These are phyloP conservation scores for Azorinus chamasolen DNA, from an alignment of 2,888 invertebrate species.

Conservation along the genomic window DNA sequence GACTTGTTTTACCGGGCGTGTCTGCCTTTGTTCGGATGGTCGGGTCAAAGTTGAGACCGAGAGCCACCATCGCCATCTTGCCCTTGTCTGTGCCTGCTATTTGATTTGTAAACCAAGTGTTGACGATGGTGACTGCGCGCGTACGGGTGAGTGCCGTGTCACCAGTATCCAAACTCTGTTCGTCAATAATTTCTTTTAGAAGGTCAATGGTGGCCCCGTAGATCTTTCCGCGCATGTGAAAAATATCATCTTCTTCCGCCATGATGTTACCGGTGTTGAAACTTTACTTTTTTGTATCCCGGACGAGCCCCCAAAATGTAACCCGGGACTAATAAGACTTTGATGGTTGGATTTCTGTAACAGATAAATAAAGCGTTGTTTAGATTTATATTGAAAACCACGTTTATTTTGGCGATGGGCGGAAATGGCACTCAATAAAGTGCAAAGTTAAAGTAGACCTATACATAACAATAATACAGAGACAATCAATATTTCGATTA, in stretches of 20 bases:
- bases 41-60: not conserved
- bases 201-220: not conserved
- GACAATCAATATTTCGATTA: not conserved
- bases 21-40: not conserved
- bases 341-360: no score
- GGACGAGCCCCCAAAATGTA: conserved; percentile 1
- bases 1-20: not conserved
- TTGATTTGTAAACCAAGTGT: not conserved
- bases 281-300: not conserved
- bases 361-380: no score
- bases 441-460: not conserved
- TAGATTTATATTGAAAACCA: no score
- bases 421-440: not conserved
- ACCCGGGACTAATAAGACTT: not conserved
- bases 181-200: not conserved
- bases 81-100: not conserved
- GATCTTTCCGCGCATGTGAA: not conserved
- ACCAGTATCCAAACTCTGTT: not conserved
- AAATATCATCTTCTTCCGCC: not conserved
- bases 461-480: not conserved
- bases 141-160: not conserved
- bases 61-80: conserved; percentile 1
- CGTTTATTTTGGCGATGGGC: not conserved
- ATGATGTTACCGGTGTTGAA: not conserved
- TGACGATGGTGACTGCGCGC: not conserved